Base-by-base conservation (phyloP, 30 jellyfish, hydroid and myxozoan genomes). In the Aurelia sp. region DNA sequence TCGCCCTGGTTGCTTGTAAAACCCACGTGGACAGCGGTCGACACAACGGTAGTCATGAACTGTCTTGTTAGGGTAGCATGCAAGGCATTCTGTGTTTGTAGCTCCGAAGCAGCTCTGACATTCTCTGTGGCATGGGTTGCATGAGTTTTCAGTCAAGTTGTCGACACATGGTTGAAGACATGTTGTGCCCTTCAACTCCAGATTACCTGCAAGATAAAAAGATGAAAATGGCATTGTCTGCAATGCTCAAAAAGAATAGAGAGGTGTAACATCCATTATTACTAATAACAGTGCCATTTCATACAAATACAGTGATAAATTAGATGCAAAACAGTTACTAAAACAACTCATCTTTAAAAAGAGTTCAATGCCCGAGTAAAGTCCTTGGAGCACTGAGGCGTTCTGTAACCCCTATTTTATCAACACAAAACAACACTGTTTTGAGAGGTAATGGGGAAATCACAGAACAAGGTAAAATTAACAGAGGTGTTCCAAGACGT, bases 31-130 rank as follows among this genome's bases (percentile, higher is more conserved):
- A 62, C 96, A 88, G 13, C 63, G 8, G 71, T 63, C 75, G 50
- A n/a, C 22, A 75, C 99, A 94, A n/a, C 71, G 76, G 88, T 85
- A 90, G 33, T 88, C 80, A 68, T 86, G 82, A 71, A 96, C 85
- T 15, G 94, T 33, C 66, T 62, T 80, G 82, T 86, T 86, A 18
- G 60, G 78, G 77, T 53, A 69, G 82, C 99, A 96, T 38, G 93
- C 80, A 13, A 90, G 81, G 72, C 99, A 96, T 35, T 90, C 92
- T 24, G 87, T 74, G 61, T 63, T 67, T 19, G 88, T 68, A 2
- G 98, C 94, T 19, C 98, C 99, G 68, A 75, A 83, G 78, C 99
- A 96, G 74, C 98, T 85, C 41, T 64, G 81, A 70, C 99, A 96
- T 19, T 86, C 76, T 15, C 96, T 97, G 76, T 90, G 91, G 76